These are phyloP conservation scores for Catostylus mosaicus DNA, from an alignment of 30 jellyfish, hydroid and myxozoan genomes.

Conservation along the genomic window DNA sequence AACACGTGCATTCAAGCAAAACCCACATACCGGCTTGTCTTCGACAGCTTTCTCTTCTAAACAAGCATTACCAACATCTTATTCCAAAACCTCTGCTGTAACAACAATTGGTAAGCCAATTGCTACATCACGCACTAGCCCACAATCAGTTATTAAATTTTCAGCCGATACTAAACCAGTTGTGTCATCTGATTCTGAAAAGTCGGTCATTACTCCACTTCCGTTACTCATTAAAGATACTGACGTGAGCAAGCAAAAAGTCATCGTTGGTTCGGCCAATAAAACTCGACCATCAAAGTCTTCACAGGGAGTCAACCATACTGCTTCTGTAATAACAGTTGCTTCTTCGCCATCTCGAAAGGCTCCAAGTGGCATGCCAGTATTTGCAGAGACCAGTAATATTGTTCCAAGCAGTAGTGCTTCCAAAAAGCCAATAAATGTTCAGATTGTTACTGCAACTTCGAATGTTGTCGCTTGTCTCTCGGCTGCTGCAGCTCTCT, in stretches of 20 bases:
- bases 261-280: not conserved
- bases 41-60: not conserved
- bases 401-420: not conserved
- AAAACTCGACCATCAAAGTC: slow-evolving; percentile 7
- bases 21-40: not conserved
- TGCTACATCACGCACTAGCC: not conserved
- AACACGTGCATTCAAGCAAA: not conserved
- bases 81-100: not conserved
- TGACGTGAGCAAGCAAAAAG: slow-evolving; percentile 37
- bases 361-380: not conserved
- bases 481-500: slow-evolving; percentile 35
- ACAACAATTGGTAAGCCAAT: not conserved
- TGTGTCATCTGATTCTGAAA: not conserved
- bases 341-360: slow-evolving; percentile 3
- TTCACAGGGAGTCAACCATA: not conserved
- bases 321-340: slow-evolving; percentile 31
- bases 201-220: slow-evolving; percentile 38
- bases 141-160: slow-evolving; percentile 38
- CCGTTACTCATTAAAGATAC: slow-evolving; percentile 43
- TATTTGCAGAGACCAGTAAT: not conserved
- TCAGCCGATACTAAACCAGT: slow-evolving; percentile 13
- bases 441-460: slow-evolving; percentile 38
- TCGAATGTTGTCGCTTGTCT: slow-evolving; percentile 45
- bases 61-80: not conserved
- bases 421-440: slow-evolving; percentile 25